Evolutionary conservation across 92 coral and sea anemone genomes (phyloP).

Genomic region (Hydrozoanthus gracilis): DNA sequence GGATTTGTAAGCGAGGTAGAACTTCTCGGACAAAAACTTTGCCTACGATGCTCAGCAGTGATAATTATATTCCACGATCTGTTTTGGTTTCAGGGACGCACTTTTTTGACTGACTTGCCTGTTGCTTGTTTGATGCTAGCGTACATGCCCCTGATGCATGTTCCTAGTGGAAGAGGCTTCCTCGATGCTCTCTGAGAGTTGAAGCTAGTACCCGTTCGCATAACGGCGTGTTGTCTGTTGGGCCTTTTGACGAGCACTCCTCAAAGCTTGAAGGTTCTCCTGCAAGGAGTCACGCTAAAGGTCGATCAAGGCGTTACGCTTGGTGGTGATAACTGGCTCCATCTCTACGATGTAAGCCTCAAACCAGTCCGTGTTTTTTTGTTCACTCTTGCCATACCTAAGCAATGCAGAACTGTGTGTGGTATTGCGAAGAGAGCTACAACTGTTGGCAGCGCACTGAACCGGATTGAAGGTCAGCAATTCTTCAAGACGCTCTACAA

Average conservation of each 20-base stretch:
- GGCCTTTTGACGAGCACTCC: conserved; percentile 18
- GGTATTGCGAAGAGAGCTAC: not conserved
- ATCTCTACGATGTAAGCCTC: conserved; percentile 26
- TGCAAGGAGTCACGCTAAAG: conserved; percentile 36
- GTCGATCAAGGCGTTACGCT: conserved; percentile 31
- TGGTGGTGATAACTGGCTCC: conserved; percentile 30
- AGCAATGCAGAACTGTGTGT: conserved; percentile 23
- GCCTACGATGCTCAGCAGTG: not conserved
- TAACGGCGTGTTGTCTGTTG: conserved; percentile 40
- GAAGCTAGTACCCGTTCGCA: conserved; percentile 29
- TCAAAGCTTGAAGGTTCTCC: conserved; percentile 45
- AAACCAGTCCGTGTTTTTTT: conserved; percentile 32
- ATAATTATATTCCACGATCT: no score
- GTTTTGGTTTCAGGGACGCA: conserved; percentile 40
- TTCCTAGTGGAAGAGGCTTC: conserved; percentile 18
- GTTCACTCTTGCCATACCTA: conserved; percentile 35
- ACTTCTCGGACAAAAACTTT: not conserved
- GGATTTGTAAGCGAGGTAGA: not conserved
- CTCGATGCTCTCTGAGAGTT: conserved; percentile 30
- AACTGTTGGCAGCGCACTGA: conserved; percentile 1
- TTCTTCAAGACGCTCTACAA: not conserved
- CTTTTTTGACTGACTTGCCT: conserved; percentile 17
- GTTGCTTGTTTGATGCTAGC: conserved; percentile 44
- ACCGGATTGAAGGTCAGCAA: not conserved
- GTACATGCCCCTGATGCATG: conserved; percentile 47